A percentile compares a stretch with the other conserved stretches of the same genome.
Evolutionary conservation across 2,113 vertebrate species (phyloP).

Genomic region (Salvator merianae): DNA sequence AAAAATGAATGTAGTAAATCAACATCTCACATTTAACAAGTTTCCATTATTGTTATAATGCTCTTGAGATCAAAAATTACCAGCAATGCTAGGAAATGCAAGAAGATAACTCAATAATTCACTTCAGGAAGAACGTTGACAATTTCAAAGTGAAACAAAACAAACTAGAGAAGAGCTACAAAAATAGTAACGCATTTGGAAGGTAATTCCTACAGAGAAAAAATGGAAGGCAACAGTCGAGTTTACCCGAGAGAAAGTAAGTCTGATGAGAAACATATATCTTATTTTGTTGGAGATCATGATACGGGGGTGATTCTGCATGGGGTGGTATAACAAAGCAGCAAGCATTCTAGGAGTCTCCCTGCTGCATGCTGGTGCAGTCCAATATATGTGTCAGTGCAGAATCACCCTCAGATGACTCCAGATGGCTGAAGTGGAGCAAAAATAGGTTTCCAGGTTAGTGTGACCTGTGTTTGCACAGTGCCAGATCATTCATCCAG

Average conservation of each 20-base stretch:
- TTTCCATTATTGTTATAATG: constrained; percentile 10
- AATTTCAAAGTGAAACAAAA: neutral
- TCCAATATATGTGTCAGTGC: too few relatives aligned
- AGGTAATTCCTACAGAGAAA: neutral
- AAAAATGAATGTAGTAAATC: constrained; percentile 12
- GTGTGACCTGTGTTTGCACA: too few relatives aligned
- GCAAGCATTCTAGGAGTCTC: too few relatives aligned
- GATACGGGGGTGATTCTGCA: too few relatives aligned
- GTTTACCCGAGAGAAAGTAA: neutral
- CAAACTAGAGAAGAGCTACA: neutral
- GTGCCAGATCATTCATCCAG: too few relatives aligned
- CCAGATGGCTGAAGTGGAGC: too few relatives aligned
- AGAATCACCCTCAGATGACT: too few relatives aligned
- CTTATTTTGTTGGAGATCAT: too few relatives aligned
- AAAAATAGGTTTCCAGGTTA: too few relatives aligned
- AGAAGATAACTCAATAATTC: neutral
- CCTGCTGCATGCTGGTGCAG: too few relatives aligned
- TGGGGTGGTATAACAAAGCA: too few relatives aligned
- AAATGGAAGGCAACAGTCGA: neutral
- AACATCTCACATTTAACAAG: constrained; percentile 16
- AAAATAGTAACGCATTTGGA: neutral
- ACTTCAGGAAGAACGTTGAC: neutral
- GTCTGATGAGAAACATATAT: neutral
- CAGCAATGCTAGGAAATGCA: neutral
- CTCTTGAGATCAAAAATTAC: constrained; percentile 28